Evolutionary conservation across 2,113 vertebrate species (phyloP), one percentile per base, ranked within the genome.

Genomic region (Suncus etruscus): DNA sequence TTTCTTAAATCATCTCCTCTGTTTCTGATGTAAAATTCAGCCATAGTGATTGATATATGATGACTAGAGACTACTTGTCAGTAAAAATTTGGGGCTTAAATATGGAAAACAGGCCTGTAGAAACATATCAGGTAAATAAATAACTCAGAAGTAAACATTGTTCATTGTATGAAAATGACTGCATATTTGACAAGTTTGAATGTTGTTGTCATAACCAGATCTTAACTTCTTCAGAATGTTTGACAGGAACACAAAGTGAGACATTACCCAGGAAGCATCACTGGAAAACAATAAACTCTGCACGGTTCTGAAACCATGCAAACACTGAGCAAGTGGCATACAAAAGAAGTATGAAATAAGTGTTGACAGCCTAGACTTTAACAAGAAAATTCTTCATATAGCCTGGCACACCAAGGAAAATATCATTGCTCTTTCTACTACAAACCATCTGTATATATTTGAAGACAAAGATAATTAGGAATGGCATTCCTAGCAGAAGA

Each of bases 361-460:
- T 45, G 99, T 99, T 16, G 99, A 99, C 98, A 99, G 99, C 97
- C 96, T 99, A 96, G 99, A 99, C 98, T 99, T 99, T 98, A 99
- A 99, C 98, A 99, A 99, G 98, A 99, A 99, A 98, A 99, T 99
- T 94, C 98, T 99, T 74, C 99, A 99, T 97, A 99, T 99, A 2
- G 98, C 99, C 96, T 99, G 99, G 99, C 99, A 99, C 88, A 99
- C 99, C 63, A 98, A 99, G 97, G 99, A 99, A 77, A 99, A 99
- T 97, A 99, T 99, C 97, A 99, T 99, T 50, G 99, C 99, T 2
- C 98, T 99, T 97, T 99, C 99, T 47, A 99, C 99, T 93, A 99
- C 98, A 98, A 99, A 99, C 98, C 99, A 99, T 98, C 98, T 99
- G 97, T 99, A 99, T 98, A 99, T 99, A 98, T 99, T 99, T 98